Conservation (phyloP, 2,797 vertebrate species). For the Pangasius krempfi region DNA sequence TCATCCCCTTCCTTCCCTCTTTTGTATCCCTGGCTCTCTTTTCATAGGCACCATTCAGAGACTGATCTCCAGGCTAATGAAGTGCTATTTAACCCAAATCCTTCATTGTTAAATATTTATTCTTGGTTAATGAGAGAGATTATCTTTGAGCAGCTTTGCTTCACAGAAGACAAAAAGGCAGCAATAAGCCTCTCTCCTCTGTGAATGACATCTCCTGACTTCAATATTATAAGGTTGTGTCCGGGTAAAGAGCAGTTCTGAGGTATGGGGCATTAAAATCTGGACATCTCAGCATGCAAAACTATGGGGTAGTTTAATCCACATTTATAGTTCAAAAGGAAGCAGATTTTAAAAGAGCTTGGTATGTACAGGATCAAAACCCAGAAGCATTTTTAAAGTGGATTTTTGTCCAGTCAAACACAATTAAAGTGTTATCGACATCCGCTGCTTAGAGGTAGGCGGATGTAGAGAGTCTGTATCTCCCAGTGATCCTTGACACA, state of each 20-base stretch:
- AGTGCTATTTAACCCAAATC: constrained; percentile 51
- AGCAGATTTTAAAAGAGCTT: neutral
- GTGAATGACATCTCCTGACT: constrained; percentile 5
- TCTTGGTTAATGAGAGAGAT: constrained; percentile 53
- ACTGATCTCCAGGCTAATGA: constrained; percentile 51
- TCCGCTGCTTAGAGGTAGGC: neutral
- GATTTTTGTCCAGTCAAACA: neutral
- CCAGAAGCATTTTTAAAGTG: neutral
- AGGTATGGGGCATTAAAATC: neutral
- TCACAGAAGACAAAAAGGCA: constrained; percentile 41
- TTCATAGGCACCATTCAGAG: constrained; percentile 11
- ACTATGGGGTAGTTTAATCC: neutral
- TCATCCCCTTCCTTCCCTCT: neutral
- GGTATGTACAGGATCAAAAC: neutral
- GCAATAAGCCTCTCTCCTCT: constrained; percentile 30
- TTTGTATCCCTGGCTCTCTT: constrained; percentile 26
- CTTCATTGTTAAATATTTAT: constrained; percentile 60
- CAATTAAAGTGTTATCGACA: neutral
- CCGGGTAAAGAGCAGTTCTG: neutral
- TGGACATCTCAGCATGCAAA: neutral
- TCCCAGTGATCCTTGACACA: neutral
- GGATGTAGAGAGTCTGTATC: neutral
- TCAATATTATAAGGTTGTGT: constrained; percentile 1
- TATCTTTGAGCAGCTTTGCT: constrained; percentile 46
- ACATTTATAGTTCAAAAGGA: neutral